Evolutionary conservation across 2,797 vertebrate species (phyloP), one percentile per base, ranked within the genome.

Genomic region (Pygocentrus nattereri): DNA sequence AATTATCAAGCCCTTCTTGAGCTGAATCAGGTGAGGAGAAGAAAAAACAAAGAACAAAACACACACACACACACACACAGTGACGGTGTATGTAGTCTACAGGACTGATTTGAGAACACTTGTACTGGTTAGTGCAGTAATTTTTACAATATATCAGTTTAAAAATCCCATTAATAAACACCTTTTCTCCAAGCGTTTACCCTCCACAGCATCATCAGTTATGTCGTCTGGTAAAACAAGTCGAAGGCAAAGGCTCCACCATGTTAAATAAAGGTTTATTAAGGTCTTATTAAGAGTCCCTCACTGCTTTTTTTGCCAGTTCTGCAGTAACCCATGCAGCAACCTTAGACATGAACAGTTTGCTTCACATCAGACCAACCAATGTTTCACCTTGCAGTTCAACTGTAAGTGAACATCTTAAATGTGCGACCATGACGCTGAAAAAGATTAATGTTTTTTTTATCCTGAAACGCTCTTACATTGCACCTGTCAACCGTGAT

Each of bases 401-500:
- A 27, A 41, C 71, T 50, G 15, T 4, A 52, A 67, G 64, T 23
- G 6, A 13, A 23, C 41, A 44, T 10, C 41, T 12, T 44, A 41
- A 12, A 44, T 44, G 41, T 10, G 10, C 44, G 41, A 41, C 44
- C 41, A 64, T 72, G 68, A 65, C 38, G n/a, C 80, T 82, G 31
- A 34, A 47, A 44, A 65, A 12, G 41, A 64, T 34, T 49, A 52
- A 38, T 38, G 30, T 52, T 50, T 83, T 52, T 50, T 83, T 80
- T 87, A 79, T 61, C 25, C 67, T 69, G 70, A 80, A 62, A 82
- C 88, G 30, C 50, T 41, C 49, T 77, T 71, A 84, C 79, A 87
- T 86, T 86, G 87, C 79, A 88, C 88, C 86, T 90, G 90, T 91
- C 90, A 74, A 81, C 87, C 81, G 76, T 83, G 89, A 93, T 92